A percentile compares a stretch with the other conserved stretches of the same genome.
These are phyloP conservation scores for Ditylenchus dipsaci DNA, from an alignment of 1,140 invertebrate species.

Conservation along the genomic window DNA sequence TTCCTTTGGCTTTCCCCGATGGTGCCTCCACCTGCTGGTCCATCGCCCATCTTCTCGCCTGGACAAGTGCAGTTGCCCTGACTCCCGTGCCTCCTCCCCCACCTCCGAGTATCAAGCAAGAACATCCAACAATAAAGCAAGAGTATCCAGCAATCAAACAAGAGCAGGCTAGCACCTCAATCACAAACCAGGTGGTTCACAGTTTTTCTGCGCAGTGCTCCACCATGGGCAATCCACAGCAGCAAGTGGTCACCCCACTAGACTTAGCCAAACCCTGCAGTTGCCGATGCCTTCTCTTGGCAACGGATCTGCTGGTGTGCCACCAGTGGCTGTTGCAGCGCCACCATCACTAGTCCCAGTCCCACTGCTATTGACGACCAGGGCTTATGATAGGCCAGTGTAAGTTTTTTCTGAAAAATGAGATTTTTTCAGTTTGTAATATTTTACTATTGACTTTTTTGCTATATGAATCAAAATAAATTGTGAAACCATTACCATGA, in stretches of 20 bases:
- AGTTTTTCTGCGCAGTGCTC: neutral
- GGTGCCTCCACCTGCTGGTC: conserved; percentile 3
- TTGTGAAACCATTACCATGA: no score
- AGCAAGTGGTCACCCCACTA: neutral
- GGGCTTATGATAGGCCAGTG: neutral
- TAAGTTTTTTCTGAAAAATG: neutral
- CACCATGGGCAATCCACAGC: neutral
- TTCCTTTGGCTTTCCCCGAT: neutral
- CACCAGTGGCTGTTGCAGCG: no score
- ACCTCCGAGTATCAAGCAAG: neutral
- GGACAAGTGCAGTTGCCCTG: neutral
- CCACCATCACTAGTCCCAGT: no score
- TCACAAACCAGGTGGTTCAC: neutral
- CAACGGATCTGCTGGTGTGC: neutral
- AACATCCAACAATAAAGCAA: no score
- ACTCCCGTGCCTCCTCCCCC: neutral
- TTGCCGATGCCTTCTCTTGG: neutral
- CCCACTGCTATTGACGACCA: no score
- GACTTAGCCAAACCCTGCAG: neutral
- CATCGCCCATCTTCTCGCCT: neutral
- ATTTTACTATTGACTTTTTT: no score
- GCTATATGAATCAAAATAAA: no score
- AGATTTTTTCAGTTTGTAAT: no score
- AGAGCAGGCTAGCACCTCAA: neutral
- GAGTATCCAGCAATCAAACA: neutral